Percentiles rank a stretch among this genome's conserved stretches.
Conservation (phyloP, 2,888 invertebrate genomes). For the Tetranychus piercei region DNA sequence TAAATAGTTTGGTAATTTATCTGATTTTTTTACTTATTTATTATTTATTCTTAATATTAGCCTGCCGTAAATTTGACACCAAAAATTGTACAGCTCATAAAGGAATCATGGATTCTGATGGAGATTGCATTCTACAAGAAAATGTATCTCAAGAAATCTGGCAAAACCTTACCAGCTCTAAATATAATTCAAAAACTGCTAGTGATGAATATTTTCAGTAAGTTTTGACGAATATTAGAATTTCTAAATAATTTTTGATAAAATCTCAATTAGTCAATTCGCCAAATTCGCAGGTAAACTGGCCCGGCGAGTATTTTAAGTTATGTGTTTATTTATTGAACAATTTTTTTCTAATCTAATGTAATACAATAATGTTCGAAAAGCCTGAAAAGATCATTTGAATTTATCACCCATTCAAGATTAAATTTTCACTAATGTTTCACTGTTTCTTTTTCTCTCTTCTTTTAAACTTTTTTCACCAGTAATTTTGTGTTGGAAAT, state of each 20-base stretch:
- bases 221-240: conserved; percentile 26
- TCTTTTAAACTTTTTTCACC: too few species aligned
- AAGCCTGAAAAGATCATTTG: too few species aligned
- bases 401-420: too few species aligned
- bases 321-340: not conserved
- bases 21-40: too few species aligned
- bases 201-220: conserved; percentile 40
- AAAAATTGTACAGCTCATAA: conserved; percentile 33
- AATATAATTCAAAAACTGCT: conserved; percentile 32
- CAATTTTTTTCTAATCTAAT: not conserved
- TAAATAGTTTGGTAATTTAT: too few species aligned
- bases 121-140: conserved; percentile 28
- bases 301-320: not conserved
- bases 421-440: too few species aligned
- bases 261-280: not conserved
- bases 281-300: not conserved
- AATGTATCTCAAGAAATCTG: conserved; percentile 27
- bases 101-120: conserved; percentile 32
- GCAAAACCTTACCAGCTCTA: conserved; percentile 25
- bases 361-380: too few species aligned
- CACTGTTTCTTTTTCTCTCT: too few species aligned
- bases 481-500: conserved; percentile 16
- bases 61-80: conserved; percentile 29
- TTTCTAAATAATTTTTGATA: conserved; percentile 15
- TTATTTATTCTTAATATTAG: conserved; percentile 21